Evolutionary conservation across 2,113 vertebrate genomes (phyloP).

Genomic region (Opisthocomus hoazin): DNA sequence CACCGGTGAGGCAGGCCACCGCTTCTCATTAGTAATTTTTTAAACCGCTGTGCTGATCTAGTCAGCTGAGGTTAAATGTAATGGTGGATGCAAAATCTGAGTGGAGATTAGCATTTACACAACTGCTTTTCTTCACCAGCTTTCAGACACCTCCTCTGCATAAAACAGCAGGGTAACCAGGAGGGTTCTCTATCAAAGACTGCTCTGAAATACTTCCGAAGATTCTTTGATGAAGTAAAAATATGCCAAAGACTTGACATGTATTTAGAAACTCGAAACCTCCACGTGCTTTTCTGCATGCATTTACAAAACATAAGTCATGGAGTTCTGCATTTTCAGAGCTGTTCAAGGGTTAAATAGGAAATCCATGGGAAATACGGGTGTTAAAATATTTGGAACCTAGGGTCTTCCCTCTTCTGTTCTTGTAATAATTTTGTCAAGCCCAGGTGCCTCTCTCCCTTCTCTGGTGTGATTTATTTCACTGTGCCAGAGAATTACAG

Average conservation of each 20-base stretch:
- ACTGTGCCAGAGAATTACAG: not conserved
- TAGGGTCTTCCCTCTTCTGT: not conserved
- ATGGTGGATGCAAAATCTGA: not conserved
- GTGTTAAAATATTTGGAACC: not conserved
- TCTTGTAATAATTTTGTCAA: not conserved
- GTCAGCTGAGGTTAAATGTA: not conserved
- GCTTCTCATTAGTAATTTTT: not conserved
- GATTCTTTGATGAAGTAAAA: not conserved
- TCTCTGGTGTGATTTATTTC: not conserved
- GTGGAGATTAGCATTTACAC: not conserved
- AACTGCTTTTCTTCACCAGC: not conserved
- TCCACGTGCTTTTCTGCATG: not conserved
- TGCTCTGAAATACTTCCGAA: not conserved
- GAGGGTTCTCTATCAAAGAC: not conserved
- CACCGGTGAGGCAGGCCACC: not conserved
- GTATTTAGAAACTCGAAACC: not conserved
- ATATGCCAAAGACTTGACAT: not conserved
- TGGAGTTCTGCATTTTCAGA: not conserved
- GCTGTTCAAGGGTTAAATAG: not conserved
- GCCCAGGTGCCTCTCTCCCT: not conserved
- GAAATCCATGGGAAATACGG: not conserved
- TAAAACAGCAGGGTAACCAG: not conserved
- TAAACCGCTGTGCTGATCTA: not conserved
- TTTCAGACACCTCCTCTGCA: not conserved
- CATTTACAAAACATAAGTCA: not conserved